Percentiles rank a stretch among this genome's conserved stretches.
These are phyloP conservation scores for Scartelaos histophorus DNA, from an alignment of 2,113 vertebrate species.

Conservation along the genomic window DNA sequence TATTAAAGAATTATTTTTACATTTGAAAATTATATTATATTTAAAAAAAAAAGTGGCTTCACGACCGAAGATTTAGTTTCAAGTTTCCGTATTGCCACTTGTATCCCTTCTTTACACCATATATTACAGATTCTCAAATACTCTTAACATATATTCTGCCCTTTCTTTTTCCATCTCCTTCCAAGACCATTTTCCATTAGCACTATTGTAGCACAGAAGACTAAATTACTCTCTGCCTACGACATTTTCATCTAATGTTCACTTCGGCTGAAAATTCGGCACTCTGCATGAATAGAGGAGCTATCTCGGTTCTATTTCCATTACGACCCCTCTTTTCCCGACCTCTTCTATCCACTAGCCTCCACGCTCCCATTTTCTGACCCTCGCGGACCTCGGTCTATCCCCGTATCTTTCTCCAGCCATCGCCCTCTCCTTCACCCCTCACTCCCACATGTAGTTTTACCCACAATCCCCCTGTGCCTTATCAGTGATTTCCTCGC, in stretches of 20 bases:
- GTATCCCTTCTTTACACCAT: too few species aligned
- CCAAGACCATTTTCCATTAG: conserved; percentile 50
- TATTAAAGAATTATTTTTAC: too few species aligned
- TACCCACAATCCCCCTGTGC: conserved; percentile 32
- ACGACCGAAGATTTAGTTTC: too few species aligned
- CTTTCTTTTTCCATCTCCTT: conserved; percentile 5
- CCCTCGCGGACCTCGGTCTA: conserved; percentile 7
- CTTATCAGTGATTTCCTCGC: conserved; percentile 57
- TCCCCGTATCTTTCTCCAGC: conserved; percentile 12
- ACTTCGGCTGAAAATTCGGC: conserved; percentile 52
- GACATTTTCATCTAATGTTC: conserved; percentile 71
- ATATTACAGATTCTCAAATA: too few species aligned
- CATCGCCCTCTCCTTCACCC: conserved; percentile 26
- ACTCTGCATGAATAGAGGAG: conserved; percentile 23
- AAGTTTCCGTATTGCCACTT: too few species aligned
- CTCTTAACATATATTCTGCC: too few species aligned
- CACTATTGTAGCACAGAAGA: conserved; percentile 46
- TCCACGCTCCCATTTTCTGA: conserved; percentile 26
- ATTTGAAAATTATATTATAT: too few species aligned
- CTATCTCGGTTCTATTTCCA: conserved; percentile 40
- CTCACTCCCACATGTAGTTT: conserved; percentile 39
- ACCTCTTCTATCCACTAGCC: conserved; percentile 14
- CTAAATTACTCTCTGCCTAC: conserved; percentile 59
- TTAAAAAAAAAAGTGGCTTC: too few species aligned
- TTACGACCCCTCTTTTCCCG: conserved; percentile 31